These are phyloP conservation scores for Limonius californicus DNA, from an alignment of 1,140 invertebrate genomes.

Conservation along the genomic window DNA sequence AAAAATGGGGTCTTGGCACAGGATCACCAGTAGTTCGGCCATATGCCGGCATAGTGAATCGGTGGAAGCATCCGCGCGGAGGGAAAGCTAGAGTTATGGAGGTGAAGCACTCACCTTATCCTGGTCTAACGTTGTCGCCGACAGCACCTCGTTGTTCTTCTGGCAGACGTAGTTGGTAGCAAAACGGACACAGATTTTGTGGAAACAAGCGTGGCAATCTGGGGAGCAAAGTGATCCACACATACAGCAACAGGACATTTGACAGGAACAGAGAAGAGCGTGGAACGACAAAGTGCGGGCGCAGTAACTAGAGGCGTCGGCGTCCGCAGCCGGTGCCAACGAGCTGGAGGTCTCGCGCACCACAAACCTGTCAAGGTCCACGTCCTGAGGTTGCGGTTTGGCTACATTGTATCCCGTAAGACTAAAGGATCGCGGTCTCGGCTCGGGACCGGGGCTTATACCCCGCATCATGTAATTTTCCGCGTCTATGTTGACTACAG, in stretches of 20 bases:
- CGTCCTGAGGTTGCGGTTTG: constrained; percentile 23
- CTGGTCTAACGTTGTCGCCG: constrained; percentile 52
- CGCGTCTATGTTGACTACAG: constrained; percentile 50
- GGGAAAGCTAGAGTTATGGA: no score
- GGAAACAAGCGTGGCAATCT: constrained; percentile 67
- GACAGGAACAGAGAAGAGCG: constrained; percentile 53
- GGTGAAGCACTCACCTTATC: constrained; percentile 51
- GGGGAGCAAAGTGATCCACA: constrained; percentile 58
- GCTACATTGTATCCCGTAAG: constrained; percentile 17
- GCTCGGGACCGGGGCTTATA: constrained; percentile 30
- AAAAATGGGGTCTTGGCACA: no score
- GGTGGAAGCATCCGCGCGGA: no score
- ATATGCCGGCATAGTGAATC: no score
- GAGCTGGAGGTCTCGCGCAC: constrained; percentile 42
- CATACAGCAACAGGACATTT: constrained; percentile 55
- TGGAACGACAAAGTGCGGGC: constrained; percentile 54
- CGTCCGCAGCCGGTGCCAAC: constrained; percentile 21
- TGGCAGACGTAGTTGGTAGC: constrained; percentile 54
- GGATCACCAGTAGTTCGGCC: no score
- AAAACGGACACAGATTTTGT: constrained; percentile 57
- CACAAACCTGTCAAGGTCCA: constrained; percentile 44
- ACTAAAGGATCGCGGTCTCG: constrained; percentile 31
- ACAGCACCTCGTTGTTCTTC: constrained; percentile 53
- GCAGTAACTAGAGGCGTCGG: constrained; percentile 42
- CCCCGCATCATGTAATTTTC: constrained; percentile 61